Percentiles rank a stretch among this genome's conserved stretches.
Conservation (phyloP, 2,888 invertebrate genomes). For the Pherbina coryleti region DNA sequence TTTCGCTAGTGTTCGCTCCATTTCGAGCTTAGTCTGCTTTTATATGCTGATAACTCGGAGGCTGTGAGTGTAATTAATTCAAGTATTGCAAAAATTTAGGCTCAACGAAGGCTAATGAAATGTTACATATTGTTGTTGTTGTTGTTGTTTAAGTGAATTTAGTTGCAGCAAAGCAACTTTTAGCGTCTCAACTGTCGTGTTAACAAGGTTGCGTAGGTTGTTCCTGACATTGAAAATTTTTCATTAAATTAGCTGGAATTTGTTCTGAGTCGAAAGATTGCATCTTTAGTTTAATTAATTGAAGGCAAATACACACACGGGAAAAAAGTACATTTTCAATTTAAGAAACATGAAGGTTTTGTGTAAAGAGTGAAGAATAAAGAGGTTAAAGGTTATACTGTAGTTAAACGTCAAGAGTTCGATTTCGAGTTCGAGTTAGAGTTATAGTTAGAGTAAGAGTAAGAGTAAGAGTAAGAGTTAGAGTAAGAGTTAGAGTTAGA, state of each 20-base stretch:
- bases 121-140: neutral
- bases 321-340: no score
- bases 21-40: neutral
- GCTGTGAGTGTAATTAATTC: constrained; percentile 25
- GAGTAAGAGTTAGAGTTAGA: no score
- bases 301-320: no score
- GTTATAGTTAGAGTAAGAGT: no score
- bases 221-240: neutral
- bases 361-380: no score
- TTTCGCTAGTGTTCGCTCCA: neutral
- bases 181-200: neutral
- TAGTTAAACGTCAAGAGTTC: no score
- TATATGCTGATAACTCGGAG: constrained; percentile 4
- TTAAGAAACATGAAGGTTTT: no score
- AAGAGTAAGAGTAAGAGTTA: no score
- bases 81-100: neutral
- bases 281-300: neutral
- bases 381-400: no score
- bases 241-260: constrained; percentile 3
- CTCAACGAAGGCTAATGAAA: constrained; percentile 4
- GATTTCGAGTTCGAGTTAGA: no score
- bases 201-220: constrained; percentile 4
- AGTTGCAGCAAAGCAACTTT: neutral
- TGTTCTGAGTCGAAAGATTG: neutral
- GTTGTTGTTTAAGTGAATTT: neutral